A percentile compares a stretch with the other conserved stretches of the same genome.
These are phyloP conservation scores for Mimas tiliae DNA, from an alignment of 2,888 invertebrate species.

Conservation along the genomic window DNA sequence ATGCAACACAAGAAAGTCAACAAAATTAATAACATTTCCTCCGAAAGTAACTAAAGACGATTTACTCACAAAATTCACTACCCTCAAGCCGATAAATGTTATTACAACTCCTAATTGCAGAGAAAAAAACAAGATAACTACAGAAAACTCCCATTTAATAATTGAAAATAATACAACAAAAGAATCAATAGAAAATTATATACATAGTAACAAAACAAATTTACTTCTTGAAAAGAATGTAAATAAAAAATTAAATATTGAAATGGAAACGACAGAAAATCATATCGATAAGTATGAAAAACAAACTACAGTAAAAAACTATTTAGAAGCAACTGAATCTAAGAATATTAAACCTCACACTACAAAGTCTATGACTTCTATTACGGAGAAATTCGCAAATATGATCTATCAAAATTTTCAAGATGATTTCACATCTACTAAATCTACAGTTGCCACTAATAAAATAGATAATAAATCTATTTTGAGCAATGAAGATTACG, in stretches of 20 bases:
- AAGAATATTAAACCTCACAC: constrained; percentile 20
- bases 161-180: neutral
- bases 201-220: neutral
- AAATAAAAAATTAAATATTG: neutral
- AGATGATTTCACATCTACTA: constrained; percentile 4
- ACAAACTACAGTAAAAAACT: constrained; percentile 15
- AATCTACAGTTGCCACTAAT: constrained; percentile 12
- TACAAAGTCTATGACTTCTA: constrained; percentile 6
- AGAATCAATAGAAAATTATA: too few species aligned
- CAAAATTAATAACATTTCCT: neutral
- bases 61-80: neutral
- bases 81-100: neutral
- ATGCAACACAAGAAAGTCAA: neutral
- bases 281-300: neutral
- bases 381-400: neutral
- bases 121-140: neutral
- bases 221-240: neutral
- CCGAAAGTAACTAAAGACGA: neutral
- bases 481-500: constrained; percentile 39
- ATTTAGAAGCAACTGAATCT: constrained; percentile 15
- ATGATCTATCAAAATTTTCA: neutral
- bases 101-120: neutral
- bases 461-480: constrained; percentile 29
- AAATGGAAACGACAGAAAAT: neutral
- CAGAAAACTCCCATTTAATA: neutral